Percentiles rank a stretch among this genome's conserved stretches.
These are phyloP conservation scores for Nineta flava DNA, from an alignment of 2,888 invertebrate species.

Conservation along the genomic window DNA sequence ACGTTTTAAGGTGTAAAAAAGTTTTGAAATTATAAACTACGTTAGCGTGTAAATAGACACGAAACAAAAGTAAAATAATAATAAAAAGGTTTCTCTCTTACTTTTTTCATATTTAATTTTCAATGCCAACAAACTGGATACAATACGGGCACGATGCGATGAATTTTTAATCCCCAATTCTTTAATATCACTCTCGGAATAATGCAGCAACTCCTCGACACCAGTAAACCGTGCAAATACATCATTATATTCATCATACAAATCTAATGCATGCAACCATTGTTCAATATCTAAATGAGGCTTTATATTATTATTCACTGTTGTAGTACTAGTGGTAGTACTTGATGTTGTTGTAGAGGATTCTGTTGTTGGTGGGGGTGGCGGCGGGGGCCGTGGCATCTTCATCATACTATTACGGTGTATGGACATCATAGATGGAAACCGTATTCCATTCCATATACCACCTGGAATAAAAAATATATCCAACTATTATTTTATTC, in stretches of 20 bases:
- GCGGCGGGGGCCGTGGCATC: slow-evolving; percentile 16
- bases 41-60: not conserved
- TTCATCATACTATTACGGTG: slow-evolving; percentile 15
- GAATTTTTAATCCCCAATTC: slow-evolving; percentile 43
- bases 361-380: slow-evolving; percentile 3
- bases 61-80: not conserved
- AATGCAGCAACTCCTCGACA: slow-evolving; percentile 39
- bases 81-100: no score
- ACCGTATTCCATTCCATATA: slow-evolving; percentile 29
- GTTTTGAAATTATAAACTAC: no score
- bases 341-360: slow-evolving; percentile 13
- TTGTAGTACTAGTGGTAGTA: not conserved
- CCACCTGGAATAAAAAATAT: slow-evolving; percentile 21
- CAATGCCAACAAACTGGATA: slow-evolving; percentile 44
- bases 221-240: slow-evolving; percentile 33
- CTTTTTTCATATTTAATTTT: slow-evolving; percentile 41
- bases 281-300: slow-evolving; percentile 36
- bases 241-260: slow-evolving; percentile 34
- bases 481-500: not conserved
- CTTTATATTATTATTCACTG: slow-evolving; percentile 16
- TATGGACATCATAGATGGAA: slow-evolving; percentile 20
- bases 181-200: slow-evolving; percentile 40
- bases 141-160: slow-evolving; percentile 44
- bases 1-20: no score
- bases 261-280: slow-evolving; percentile 43